Base-by-base conservation (phyloP, 1,140 invertebrate genomes). In the Drosophila athabasca region DNA sequence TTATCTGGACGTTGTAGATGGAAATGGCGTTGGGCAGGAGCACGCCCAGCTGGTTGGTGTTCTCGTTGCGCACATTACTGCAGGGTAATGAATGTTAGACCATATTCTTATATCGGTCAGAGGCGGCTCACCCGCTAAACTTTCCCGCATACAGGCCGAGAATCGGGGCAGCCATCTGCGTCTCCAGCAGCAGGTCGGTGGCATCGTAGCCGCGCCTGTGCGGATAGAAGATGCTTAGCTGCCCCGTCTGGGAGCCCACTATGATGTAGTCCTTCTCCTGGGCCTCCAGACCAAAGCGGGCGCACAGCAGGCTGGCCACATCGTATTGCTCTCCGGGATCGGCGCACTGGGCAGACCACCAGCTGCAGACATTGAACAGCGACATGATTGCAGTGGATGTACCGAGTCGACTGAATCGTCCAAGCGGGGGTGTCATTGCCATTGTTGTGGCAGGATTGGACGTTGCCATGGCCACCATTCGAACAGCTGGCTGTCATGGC, bases 331-430 rank as follows among this genome's bases (percentile, higher is more conserved):
- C 92, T 49, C 94, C 94, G 35, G 93, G 91, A 49, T 94, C 93
- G 3, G 94, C 94, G 76, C 94, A 95, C 9, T 93, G 92, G 4
- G 94, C 94, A 17, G 93, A 92, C 96, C 96, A 97, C 93, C 95
- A 95, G 73, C 96, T 95, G 77, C 95, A 93, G 3, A 94, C 94
- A 91, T 95, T 96, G 87, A 97, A 97, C 46, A 97, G 90, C 13
- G 96, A 96, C 96, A 97, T 97, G 65, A 11, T 69, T 31, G 29
- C 29, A 7, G 31, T 11, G 31, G 9, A 11, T 3, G 2, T 35
- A 35, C 31, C 11, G 1, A 3, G 9, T 35, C 9, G 31, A 35
- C 31, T 35, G 31, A 11, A 7, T 31, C 29, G 29, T 31, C 29
- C 29, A 31, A 31, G 9, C 2, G 3, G 3, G 11, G 3, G 9